A percentile compares a stretch with the other conserved stretches of the same genome.
Evolutionary conservation across 1,140 invertebrate genomes (phyloP).

Genomic region (Ostrea edulis): DNA sequence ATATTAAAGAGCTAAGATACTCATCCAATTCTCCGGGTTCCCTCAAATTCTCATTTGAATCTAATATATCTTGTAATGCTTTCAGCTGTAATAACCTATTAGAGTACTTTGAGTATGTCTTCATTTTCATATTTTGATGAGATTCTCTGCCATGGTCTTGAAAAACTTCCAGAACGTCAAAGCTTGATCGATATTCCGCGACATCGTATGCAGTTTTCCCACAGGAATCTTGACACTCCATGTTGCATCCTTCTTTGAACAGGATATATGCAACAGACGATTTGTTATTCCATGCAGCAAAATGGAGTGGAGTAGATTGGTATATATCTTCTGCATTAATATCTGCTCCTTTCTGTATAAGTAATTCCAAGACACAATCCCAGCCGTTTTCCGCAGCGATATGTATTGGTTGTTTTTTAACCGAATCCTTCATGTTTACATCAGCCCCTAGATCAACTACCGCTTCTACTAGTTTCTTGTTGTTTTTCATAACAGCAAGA

Average conservation of each 20-base stretch:
- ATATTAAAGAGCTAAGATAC: slow-evolving; percentile 8
- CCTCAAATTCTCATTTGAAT: background rate
- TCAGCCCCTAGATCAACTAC: slow-evolving; percentile 9
- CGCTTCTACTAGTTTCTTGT: slow-evolving; percentile 1
- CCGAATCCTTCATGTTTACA: background rate
- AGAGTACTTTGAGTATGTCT: slow-evolving; percentile 32
- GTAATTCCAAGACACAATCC: background rate
- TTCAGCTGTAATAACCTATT: slow-evolving; percentile 20
- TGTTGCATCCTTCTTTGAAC: slow-evolving; percentile 7
- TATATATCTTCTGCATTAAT: slow-evolving; percentile 21
- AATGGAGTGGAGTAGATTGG: slow-evolving; percentile 42
- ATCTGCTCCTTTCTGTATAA: slow-evolving; percentile 35
- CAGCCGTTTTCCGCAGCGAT: slow-evolving; percentile 30
- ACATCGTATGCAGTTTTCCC: slow-evolving; percentile 22
- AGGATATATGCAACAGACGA: slow-evolving; percentile 24
- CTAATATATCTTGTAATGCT: slow-evolving; percentile 30
- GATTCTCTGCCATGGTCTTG: background rate
- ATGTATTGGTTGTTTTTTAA: slow-evolving; percentile 22
- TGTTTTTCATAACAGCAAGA: slow-evolving; percentile 35
- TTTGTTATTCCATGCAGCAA: slow-evolving; percentile 38
- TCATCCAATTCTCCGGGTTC: background rate
- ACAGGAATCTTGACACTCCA: background rate
- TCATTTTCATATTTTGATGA: background rate
- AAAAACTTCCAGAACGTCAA: slow-evolving; percentile 2
- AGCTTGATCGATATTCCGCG: background rate